phyloP scores from a whole-genome alignment of 2,888 invertebrate species.

The Hirtodrosophila confusa region DNA sequence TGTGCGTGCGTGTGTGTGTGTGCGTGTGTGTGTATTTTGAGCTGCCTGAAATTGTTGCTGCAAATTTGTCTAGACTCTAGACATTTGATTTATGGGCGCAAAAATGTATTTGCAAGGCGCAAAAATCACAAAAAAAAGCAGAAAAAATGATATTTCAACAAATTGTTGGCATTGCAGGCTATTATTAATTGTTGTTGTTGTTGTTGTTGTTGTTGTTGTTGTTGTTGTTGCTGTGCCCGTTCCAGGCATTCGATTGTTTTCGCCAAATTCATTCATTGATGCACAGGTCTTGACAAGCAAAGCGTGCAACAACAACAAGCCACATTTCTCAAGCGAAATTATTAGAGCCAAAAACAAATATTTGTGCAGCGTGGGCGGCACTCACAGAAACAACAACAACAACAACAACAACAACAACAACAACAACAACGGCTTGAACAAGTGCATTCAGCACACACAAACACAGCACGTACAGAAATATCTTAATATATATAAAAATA shows the following conservation, averaged over 20 bases:
- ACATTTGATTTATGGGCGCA: constrained; percentile 65
- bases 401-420: constrained; percentile 9
- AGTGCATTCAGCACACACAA: constrained; percentile 48
- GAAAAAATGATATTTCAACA: constrained; percentile 28
- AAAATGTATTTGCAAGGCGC: constrained; percentile 16
- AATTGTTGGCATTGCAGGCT: constrained; percentile 28
- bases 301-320: constrained; percentile 44
- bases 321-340: constrained; percentile 5
- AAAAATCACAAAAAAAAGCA: no score
- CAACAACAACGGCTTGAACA: constrained; percentile 10
- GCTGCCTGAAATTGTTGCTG: constrained; percentile 38
- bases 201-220: constrained; percentile 13
- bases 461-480: not conserved
- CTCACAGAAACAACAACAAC: constrained; percentile 9
- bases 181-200: not conserved
- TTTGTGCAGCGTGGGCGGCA: constrained; percentile 32
- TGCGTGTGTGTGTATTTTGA: constrained; percentile 1
- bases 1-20: constrained; percentile 8
- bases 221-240: constrained; percentile 20
- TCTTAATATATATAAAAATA: not conserved
- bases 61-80: constrained; percentile 74
- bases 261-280: constrained; percentile 59
- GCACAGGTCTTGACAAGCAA: constrained; percentile 40
- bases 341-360: constrained; percentile 9
- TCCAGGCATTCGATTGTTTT: constrained; percentile 37